Evolutionary conservation across 2,797 vertebrate genomes (phyloP).

Genomic region (Hyperoplus lanceolatus): DNA sequence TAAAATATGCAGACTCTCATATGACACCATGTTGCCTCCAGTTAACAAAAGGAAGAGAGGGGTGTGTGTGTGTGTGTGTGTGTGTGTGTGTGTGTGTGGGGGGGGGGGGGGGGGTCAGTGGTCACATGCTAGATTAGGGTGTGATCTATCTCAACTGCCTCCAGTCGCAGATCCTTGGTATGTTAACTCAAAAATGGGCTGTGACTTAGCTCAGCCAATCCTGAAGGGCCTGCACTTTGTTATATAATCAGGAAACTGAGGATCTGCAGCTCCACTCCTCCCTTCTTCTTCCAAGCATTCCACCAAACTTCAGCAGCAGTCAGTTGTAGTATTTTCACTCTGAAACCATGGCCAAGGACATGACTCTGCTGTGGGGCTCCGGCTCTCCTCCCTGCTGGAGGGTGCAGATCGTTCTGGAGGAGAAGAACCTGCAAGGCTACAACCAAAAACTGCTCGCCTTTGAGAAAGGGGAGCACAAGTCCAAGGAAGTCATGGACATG

Average conservation of each 20-base stretch:
- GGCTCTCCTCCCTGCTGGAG: constrained; percentile 82
- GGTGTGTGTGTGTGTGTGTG: no score
- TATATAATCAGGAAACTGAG: constrained; percentile 43
- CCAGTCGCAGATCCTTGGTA: constrained; percentile 19
- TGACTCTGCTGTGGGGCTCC: constrained; percentile 75
- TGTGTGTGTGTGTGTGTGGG: no score
- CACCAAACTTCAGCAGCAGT: neutral
- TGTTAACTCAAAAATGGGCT: constrained; percentile 46
- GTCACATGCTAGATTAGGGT: neutral
- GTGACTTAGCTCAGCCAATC: constrained; percentile 50
- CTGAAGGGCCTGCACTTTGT: neutral
- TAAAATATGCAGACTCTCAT: neutral
- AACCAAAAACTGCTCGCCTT: constrained; percentile 68
- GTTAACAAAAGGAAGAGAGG: no score
- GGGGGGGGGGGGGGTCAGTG: no score
- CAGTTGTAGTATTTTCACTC: neutral
- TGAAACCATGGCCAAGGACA: constrained; percentile 68
- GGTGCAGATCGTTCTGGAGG: constrained; percentile 79
- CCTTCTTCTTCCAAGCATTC: no score
- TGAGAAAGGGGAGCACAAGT: constrained; percentile 74
- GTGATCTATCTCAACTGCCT: neutral
- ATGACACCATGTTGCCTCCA: no score
- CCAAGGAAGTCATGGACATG: constrained; percentile 71
- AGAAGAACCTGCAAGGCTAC: constrained; percentile 80
- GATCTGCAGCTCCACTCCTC: no score